Conservation (phyloP, 2,888 invertebrate genomes). For the Acronicta aceris region DNA sequence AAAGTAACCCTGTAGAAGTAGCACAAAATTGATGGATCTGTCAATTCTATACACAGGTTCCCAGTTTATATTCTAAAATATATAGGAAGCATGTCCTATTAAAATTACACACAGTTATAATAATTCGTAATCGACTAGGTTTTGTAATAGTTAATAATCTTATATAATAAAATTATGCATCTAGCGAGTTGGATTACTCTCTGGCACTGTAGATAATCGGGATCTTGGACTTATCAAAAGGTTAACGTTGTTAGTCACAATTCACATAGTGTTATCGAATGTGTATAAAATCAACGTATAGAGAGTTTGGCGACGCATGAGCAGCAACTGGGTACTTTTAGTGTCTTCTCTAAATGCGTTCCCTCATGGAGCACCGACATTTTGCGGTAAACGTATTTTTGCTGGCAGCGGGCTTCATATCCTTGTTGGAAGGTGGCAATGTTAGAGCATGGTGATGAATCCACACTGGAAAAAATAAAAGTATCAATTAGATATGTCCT, state of each 20-base stretch:
- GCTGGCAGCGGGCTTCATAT: conserved; percentile 88
- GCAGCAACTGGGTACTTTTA: conserved; percentile 93
- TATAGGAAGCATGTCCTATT: conserved; percentile 10
- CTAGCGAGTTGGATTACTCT: conserved; percentile 1
- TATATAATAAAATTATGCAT: background rate
- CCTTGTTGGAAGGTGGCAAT: conserved; percentile 81
- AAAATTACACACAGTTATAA: conserved; percentile 16
- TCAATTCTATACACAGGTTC: conserved; percentile 6
- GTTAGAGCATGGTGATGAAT: conserved; percentile 82
- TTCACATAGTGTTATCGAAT: conserved; percentile 7
- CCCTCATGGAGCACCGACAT: conserved; percentile 76
- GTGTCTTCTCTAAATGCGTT: conserved; percentile 74
- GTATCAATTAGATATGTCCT: background rate
- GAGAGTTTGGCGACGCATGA: conserved; percentile 83
- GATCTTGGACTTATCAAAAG: background rate
- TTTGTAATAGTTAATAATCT: conserved; percentile 15
- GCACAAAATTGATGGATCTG: too few relatives aligned
- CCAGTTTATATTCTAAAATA: conserved; percentile 10
- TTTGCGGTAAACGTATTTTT: conserved; percentile 88
- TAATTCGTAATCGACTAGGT: conserved; percentile 43
- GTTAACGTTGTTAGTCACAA: background rate
- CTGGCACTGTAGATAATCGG: conserved; percentile 3
- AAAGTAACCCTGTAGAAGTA: background rate
- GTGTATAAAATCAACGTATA: conserved; percentile 13
- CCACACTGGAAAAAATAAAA: conserved; percentile 69